Conservation (phyloP, 2,797 vertebrate genomes). For the Pyrocephalus nanus region DNA sequence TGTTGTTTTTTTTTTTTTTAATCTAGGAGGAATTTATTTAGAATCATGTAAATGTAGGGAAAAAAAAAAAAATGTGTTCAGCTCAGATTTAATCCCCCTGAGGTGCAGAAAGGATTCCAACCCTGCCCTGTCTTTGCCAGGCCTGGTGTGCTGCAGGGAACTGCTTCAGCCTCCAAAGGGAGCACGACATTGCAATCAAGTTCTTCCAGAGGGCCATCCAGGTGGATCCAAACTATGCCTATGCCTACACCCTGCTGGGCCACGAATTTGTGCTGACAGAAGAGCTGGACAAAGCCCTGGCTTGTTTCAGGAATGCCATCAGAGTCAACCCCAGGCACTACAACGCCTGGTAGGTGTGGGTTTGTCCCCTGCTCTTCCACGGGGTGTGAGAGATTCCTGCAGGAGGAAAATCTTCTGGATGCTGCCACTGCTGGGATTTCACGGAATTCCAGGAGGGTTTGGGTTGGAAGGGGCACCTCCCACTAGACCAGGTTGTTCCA, state of each 20-base stretch:
- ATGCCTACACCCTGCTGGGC: constrained; percentile 94
- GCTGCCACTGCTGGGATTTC: not conserved
- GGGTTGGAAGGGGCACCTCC: not conserved
- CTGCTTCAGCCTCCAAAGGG: constrained; percentile 97
- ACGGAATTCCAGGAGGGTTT: not conserved
- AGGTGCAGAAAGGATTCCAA: not conserved
- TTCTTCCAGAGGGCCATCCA: constrained; percentile 98
- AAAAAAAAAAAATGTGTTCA: not conserved
- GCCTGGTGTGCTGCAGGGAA: constrained; percentile 98
- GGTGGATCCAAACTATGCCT: constrained; percentile 96
- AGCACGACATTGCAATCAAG: constrained; percentile 98
- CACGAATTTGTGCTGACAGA: constrained; percentile 97
- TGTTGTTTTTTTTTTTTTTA: too few species aligned
- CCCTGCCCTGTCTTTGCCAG: constrained; percentile 68
- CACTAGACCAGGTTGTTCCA: not conserved
- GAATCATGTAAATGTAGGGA: not conserved
- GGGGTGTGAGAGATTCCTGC: not conserved
- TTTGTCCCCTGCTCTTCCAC: fast-evolving
- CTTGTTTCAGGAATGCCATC: constrained; percentile 96
- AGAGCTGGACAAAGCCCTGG: constrained; percentile 94
- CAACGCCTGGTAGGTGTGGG: constrained; percentile 87
- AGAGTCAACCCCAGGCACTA: constrained; percentile 95
- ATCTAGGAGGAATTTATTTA: not conserved
- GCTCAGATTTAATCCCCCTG: not conserved
- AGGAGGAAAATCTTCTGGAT: fast-evolving